Conservation (phyloP, 2,113 vertebrate genomes). For the Tychaedon coryphoeus region DNA sequence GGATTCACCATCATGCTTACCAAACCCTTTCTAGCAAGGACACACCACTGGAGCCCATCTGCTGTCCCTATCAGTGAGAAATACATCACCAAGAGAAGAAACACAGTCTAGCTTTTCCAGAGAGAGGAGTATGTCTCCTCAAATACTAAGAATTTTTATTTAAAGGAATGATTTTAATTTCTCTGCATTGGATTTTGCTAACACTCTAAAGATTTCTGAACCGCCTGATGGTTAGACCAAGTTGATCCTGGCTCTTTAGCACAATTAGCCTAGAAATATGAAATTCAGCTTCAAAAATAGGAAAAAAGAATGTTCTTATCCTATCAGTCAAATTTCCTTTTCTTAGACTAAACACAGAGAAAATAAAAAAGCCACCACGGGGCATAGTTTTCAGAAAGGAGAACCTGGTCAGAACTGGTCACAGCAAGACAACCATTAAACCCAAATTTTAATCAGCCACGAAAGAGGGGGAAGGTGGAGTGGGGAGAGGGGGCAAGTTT, state of each 20-base stretch:
- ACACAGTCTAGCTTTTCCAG: neutral
- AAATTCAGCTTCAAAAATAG: neutral
- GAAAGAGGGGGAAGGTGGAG: rapidly evolving
- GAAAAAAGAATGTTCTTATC: neutral
- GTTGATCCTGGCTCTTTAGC: neutral
- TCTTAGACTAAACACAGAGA: neutral
- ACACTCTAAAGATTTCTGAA: neutral
- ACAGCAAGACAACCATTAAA: neutral
- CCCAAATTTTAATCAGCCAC: neutral
- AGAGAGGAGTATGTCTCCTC: neutral
- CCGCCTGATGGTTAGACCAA: neutral
- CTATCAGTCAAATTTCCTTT: neutral
- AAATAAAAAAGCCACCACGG: neutral
- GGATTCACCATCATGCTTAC: rapidly evolving
- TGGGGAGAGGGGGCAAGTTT: neutral
- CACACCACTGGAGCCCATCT: neutral
- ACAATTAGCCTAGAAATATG: neutral
- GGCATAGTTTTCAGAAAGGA: neutral
- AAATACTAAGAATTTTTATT: neutral
- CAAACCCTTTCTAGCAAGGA: neutral
- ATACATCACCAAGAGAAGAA: neutral
- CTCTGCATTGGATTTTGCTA: neutral
- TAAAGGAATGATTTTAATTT: neutral
- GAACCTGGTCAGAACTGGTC: neutral
- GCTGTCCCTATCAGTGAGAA: neutral